Percentiles rank a stretch among this genome's conserved stretches.
Evolutionary conservation across 2,113 vertebrate species (phyloP).

Genomic region (Bubo scandiacus): DNA sequence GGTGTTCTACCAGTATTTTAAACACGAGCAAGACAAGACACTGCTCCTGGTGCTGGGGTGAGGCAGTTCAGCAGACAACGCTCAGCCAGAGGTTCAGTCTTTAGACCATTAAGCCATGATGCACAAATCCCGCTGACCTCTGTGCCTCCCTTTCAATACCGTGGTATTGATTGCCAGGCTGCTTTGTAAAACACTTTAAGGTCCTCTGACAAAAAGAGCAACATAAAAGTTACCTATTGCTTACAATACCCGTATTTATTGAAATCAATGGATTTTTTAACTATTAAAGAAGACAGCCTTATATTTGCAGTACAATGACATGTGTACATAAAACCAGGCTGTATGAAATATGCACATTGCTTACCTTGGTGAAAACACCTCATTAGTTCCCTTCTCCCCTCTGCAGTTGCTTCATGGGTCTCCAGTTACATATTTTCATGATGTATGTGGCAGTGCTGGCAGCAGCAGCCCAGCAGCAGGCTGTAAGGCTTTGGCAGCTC

Average conservation of each 20-base stretch:
- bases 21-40: not conserved
- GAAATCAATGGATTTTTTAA: slow-evolving; percentile 14
- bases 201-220: not conserved
- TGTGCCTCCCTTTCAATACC: not conserved
- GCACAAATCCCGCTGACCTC: not conserved
- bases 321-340: not conserved
- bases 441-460: not conserved
- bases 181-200: slow-evolving; percentile 5
- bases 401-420: not conserved
- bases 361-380: slow-evolving; percentile 50
- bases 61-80: not conserved
- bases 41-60: not conserved
- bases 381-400: slow-evolving; percentile 27
- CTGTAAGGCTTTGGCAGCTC: not conserved
- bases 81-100: not conserved
- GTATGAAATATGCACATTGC: slow-evolving; percentile 12
- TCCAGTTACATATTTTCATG: slow-evolving; percentile 20
- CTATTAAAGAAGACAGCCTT: not conserved
- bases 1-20: not conserved
- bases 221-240: not conserved
- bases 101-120: not conserved
- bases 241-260: not conserved
- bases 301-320: not conserved
- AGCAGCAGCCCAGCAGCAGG: not conserved
- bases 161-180: not conserved